Base-by-base conservation (phyloP, 2,113 vertebrate genomes). In the Elephas maximus region DNA sequence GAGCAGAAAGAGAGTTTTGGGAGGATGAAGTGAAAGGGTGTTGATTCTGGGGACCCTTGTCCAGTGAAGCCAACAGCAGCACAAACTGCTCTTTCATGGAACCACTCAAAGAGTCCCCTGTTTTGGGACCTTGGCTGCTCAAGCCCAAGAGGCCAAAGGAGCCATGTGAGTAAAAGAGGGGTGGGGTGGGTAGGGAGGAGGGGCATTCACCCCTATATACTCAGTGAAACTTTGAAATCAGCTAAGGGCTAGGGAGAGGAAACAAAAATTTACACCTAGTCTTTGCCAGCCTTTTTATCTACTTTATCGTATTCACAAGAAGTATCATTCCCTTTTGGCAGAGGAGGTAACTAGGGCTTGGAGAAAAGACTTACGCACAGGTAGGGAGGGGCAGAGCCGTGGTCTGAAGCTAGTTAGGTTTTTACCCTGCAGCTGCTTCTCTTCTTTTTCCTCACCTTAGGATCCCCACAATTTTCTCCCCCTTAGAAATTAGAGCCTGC, bases 41-140 rank as follows among this genome's bases (percentile, higher is more conserved):
- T 69, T 87, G 67, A 51, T 45, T 80, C 71, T 45, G 69, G 79
- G 74, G 83, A 44, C 37, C 83, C 73, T 78, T 60, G 45, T 78
- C 90, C 76, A 74, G 73, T 37, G n/a, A n/a, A 20, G 81, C 67
- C 65, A 81, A 77, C 26, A 37, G 82, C 21, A 44, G 78, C 77
- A 98, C 85, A 93, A 81, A 92, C 78, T 73, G 76, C 67, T 77
- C 89, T 95, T 96, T 97, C 97, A 96, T 45, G 74, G 92, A 73
- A 53, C 44, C 48, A 73, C 51, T 97, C 79, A 96, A 96, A 95
- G 94, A 88, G 69, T 79, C n/a, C 84, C 67, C 74, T 93, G 96
- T 96, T 82, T 91, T 30, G 92, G 74, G 79, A 24, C 60, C 57
- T 41, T 30, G 79, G 77, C 81, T 74, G 41, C 73, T 81, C 30